phyloP scores from a whole-genome alignment of 1,140 invertebrate genomes.

The Euura lappo region DNA sequence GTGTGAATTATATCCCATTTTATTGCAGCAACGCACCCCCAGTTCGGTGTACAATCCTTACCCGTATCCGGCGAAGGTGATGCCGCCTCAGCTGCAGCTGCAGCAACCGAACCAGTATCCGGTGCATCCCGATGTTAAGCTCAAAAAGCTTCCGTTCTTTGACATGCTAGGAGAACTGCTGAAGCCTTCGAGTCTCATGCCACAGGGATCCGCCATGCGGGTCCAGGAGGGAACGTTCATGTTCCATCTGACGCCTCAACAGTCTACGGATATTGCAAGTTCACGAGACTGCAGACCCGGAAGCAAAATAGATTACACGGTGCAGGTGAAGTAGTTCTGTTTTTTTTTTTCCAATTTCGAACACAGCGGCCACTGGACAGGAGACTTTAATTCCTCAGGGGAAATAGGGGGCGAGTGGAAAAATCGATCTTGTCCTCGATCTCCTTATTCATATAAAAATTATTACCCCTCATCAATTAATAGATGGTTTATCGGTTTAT shows the following conservation, averaged over 20 bases:
- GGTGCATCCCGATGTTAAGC: conserved; percentile 88
- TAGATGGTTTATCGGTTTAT: no score
- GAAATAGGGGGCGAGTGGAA: no score
- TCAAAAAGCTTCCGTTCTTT: conserved; percentile 92
- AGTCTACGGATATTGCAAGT: conserved; percentile 85
- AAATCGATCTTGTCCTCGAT: not conserved
- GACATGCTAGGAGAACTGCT: conserved; percentile 86
- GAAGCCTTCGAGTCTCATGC: conserved; percentile 86
- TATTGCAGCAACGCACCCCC: conserved; percentile 42
- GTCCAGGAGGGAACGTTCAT: conserved; percentile 86
- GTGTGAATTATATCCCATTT: conserved; percentile 5
- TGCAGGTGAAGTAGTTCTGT: conserved; percentile 67
- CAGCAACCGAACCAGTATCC: conserved; percentile 64
- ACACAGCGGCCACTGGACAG: not conserved
- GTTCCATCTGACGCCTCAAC: conserved; percentile 91
- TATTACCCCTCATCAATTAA: not conserved
- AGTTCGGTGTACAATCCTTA: conserved; percentile 47
- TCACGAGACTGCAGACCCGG: conserved; percentile 76
- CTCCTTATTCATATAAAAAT: not conserved
- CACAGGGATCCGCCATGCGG: conserved; percentile 70
- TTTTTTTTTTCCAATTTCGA: conserved; percentile 14
- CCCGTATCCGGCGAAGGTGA: conserved; percentile 47
- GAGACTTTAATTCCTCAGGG: not conserved
- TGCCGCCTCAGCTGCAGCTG: conserved; percentile 46
- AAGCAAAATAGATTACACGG: conserved; percentile 77